phyloP scores from a whole-genome alignment of 2,888 invertebrate genomes.

The Watsonalla cultraria region DNA sequence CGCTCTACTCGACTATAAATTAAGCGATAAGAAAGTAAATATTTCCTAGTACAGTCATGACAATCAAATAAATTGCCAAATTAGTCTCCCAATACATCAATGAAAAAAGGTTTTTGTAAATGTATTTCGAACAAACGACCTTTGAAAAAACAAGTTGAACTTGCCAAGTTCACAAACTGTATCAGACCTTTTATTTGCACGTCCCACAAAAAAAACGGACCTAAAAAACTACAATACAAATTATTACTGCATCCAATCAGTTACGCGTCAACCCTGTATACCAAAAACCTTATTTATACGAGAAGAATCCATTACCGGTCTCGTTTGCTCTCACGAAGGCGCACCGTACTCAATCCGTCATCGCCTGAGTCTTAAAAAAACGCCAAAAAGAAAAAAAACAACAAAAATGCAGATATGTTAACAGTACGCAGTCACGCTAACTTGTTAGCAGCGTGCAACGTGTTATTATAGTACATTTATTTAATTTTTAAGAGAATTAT shows the following conservation, averaged over 20 bases:
- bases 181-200: not conserved
- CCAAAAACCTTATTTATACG: constrained; percentile 27
- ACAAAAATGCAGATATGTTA: constrained; percentile 55
- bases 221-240: constrained; percentile 1
- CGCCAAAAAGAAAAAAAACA: constrained; percentile 30
- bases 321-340: constrained; percentile 25
- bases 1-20: no score
- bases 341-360: constrained; percentile 54
- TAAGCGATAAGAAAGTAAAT: no score
- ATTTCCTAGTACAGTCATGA: no score
- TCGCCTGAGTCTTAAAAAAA: constrained; percentile 33
- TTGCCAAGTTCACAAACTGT: not conserved
- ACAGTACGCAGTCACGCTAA: constrained; percentile 72
- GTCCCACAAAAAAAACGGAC: not conserved
- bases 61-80: no score
- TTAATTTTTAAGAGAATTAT: constrained; percentile 61
- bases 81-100: no score
- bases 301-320: constrained; percentile 51
- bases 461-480: constrained; percentile 73
- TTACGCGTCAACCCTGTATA: constrained; percentile 16
- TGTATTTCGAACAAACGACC: no score
- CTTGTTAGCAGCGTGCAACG: constrained; percentile 57
- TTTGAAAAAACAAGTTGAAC: no score
- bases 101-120: no score
- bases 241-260: constrained; percentile 25